Evolutionary conservation across 2,797 vertebrate species (phyloP), one percentile per base, ranked within the genome.

Genomic region (Rallus crepitans): DNA sequence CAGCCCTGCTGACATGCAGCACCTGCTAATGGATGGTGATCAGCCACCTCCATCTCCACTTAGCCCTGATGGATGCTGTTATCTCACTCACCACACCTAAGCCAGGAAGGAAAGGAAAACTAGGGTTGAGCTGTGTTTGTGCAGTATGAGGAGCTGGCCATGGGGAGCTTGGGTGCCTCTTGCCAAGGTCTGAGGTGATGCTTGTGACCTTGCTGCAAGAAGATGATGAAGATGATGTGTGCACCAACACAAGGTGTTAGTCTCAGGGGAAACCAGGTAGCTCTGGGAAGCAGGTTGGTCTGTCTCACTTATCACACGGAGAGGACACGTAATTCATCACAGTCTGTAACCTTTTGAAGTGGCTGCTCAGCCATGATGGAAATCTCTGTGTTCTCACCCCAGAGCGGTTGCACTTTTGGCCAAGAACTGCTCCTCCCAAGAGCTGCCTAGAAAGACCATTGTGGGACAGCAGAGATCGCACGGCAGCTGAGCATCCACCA

Each of bases 141-240:
- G 73, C 53, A 71, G 50, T 0, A 0, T 40, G 23, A 56, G 28
- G 40, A 55, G n/a, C 3, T 64, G 45, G 35, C 57, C 8, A 1
- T 31, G n/a, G 33, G 57, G 20, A 90, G 20, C 61, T 75, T 61
- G 25, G 30, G 45, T 24, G 6, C 20, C 7, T 6, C 20, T 37
- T 69, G 6, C 9, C 1, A 1, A 70, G 39, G 13, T 61, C 40
- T 68, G 45, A 24, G 13, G 9, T 3, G 6, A 61, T n/a, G 40
- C 20, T 7, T 2, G 1, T 35, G 19, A 28, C 23, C 7, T 68
- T 0, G 2, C 23, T 83, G 27, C 28, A 81, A 37, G 42, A 39
- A 59, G 14, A 80, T 47, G 12, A 24, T 1, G 3, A 25, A 50
- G 48, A 80, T 40, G 15, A 24, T 1, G 2, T 2, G 4, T 3